Base-by-base conservation (phyloP, 64 coral and sea anemone genomes). In the Porites lutea region DNA sequence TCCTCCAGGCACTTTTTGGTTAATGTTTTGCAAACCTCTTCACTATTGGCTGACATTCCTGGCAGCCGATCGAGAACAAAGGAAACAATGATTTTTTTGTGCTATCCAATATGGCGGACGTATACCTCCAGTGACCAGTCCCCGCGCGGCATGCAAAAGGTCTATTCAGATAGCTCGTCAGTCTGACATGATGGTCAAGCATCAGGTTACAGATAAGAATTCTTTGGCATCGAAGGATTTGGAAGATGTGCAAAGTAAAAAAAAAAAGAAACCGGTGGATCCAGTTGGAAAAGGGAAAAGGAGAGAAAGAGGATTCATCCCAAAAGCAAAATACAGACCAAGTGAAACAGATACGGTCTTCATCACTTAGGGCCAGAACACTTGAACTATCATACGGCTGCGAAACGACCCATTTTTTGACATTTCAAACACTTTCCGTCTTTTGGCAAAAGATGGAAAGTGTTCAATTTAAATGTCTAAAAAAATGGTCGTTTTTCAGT, bases 391-490 rank as follows among this genome's bases (percentile, higher is more conserved):
- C 27, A 37, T 37, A 37, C 27, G 27, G 27, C 27, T 37, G 27
- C 27, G 1, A 37, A 37, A 37, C 27, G 27, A 37, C 27, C 27
- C 27, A 37, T 37, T 37, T 37, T 37, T 37, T 37, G 22, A n/a
- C 50, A 9, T 52, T 50, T 11, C 50, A 52, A 52, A 80, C 10
- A 53, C 50, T 20, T 20, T 21, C 49, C 50, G n/a, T 55, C 54
- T 45, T 59, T 50, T 59, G n/a, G 78, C 50, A 59, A 80, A 57
- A 50, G 48, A 59, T 5, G 14, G 54, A 53, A 80, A 52, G 0
- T 80, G 78, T 59, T 52, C n/a, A n/a, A n/a, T n/a, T 59, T 3
- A 80, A 80, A 80, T 80, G 50, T 50, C 50, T n/a, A n/a, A 59
- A 22, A 80, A 80, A 50, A 50, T 52, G n/a, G 13, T 59, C 78